Evolutionary conservation across 2,888 invertebrate genomes (phyloP), one percentile per base, ranked within the genome.

Genomic region (Argyresthia albistria): DNA sequence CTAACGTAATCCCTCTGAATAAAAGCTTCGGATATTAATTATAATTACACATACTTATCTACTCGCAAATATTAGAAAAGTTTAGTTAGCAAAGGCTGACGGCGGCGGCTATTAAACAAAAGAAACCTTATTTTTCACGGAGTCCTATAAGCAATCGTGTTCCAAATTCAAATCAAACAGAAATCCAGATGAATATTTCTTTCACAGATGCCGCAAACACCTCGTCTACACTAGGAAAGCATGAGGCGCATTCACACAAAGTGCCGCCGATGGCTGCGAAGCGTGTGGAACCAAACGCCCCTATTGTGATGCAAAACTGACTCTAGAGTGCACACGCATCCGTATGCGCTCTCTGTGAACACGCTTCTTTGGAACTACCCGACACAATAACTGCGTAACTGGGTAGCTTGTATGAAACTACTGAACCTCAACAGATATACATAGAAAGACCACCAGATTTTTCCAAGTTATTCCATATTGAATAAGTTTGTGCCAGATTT

Each of bases 61-160:
- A n/a, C n/a, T n/a, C n/a, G n/a, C n/a, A n/a, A n/a, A n/a, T n/a
- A n/a, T n/a, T n/a, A n/a, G n/a, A n/a, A n/a, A n/a, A n/a, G n/a
- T n/a, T n/a, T n/a, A n/a, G n/a, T n/a, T n/a, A n/a, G n/a, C n/a
- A n/a, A n/a, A n/a, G n/a, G n/a, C n/a, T n/a, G n/a, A n/a, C n/a
- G n/a, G n/a, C n/a, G n/a, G n/a, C n/a, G n/a, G n/a, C n/a, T n/a
- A n/a, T n/a, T 42, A 42, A 42, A 42, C 42, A 12, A 67, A 73
- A 57, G 58, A 74, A 71, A 70, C 59, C 61, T 67, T 63, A 25
- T 25, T 25, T 25, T 25, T 25, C 25, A 25, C 25, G 25, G 25
- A 25, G 25, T 25, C 6, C 25, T n/a, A n/a, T n/a, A 25, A 25
- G 25, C 25, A 25, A 25, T 25, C 25, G 25, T 25, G 25, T 25